Conservation (phyloP, 2,113 vertebrate genomes). For the Hemicordylus capensis region DNA sequence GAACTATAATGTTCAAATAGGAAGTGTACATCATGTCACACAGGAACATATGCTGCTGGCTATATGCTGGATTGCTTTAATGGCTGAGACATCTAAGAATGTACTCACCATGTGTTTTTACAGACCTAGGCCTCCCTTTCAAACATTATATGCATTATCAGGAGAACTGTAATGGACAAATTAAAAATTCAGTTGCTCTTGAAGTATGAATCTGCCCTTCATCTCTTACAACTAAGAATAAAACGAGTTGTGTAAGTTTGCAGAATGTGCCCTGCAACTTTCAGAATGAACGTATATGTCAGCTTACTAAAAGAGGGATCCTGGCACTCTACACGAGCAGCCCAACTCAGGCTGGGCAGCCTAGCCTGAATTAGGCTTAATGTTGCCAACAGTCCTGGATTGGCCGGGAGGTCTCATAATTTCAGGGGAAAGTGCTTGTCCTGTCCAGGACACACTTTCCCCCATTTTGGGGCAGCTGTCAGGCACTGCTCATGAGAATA, state of each 20-base stretch:
- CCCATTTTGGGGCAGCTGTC: no score
- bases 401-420: no score
- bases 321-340: no score
- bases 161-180: conserved; percentile 1
- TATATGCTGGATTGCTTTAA: not conserved
- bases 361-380: no score
- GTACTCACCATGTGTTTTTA: not conserved
- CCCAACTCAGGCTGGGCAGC: no score
- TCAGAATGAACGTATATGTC: not conserved
- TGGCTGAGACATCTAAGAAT: not conserved
- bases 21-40: not conserved
- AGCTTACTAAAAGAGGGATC: not conserved
- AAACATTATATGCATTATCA: not conserved
- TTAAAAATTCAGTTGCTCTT: not conserved
- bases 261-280: not conserved
- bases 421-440: no score
- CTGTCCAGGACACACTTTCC: no score
- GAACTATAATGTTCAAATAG: not conserved
- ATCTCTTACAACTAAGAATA: not conserved
- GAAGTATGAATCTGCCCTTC: not conserved
- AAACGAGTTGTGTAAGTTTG: not conserved
- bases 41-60: not conserved
- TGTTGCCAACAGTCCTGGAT: no score
- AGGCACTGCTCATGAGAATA: no score
- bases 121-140: not conserved